Evolutionary conservation across 2,797 vertebrate genomes (phyloP), one percentile per base, ranked within the genome.

Genomic region (Pangasius sanitwongsei): DNA sequence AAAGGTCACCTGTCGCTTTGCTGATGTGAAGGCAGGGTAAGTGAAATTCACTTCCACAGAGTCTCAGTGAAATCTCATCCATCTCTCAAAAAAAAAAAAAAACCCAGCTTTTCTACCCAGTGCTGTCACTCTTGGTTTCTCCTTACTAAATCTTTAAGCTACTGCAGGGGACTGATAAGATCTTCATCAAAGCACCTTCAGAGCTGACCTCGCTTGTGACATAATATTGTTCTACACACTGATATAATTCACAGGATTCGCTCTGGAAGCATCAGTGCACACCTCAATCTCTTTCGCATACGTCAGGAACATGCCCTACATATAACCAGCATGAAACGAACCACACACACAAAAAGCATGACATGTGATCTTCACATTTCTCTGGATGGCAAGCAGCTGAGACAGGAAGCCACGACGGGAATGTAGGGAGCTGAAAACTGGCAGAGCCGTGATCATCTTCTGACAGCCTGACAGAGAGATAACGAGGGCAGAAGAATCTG

Each of bases 401-500:
- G 86, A 87, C 75, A 84, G 59, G 44, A 86, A 85, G 74, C 85
- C 9, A 84, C 12, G 48, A 89, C 69, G 61, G 67, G 82, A 74
- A 86, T 8, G 77, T 67, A 67, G 59, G 85, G 86, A 86, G 87
- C 86, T 41, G 87, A 83, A 82, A 88, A 85, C 50, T 78, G 59
- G 69, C 87, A 80, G 89, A 63, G 41, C 87, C 87, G 86, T 91
- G 92, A 91, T 82, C 80, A 15, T 87, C 81, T 88, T 67, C 82
- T 87, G 87, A 89, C 89, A 89, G 83, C 16, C 83, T 91, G 91
- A 92, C 88, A 85, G 89, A 84, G 48, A 87, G 86, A 92, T 92
- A 92, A 92, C 78, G 86, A 91, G 91, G 77, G 84, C 61, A 59
- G 80, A 86, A 88, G 88, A 89, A 90, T 87, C 70, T 85, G 85